Evolutionary conservation across 2,888 invertebrate species (phyloP).

Genomic region (Xestobium rufovillosum): DNA sequence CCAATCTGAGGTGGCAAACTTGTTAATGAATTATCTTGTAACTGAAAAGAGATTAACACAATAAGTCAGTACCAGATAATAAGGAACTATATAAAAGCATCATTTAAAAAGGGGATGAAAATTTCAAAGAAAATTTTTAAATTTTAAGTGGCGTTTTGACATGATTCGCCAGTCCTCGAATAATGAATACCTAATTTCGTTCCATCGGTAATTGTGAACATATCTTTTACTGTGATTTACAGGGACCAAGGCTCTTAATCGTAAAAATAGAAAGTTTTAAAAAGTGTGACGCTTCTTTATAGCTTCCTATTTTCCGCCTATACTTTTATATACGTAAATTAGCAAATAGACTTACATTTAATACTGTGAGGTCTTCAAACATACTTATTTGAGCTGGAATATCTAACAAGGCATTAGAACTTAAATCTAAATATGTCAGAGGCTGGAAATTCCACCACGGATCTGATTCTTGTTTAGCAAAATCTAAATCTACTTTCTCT

Average conservation of each 20-base stretch:
- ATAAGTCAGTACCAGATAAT: conserved; percentile 12
- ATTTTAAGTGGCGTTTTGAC: too few species aligned
- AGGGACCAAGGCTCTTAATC: too few species aligned
- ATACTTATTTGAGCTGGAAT: conserved; percentile 59
- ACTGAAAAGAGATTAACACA: conserved; percentile 44
- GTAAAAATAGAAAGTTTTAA: too few species aligned
- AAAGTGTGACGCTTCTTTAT: too few species aligned
- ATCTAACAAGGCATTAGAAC: conserved; percentile 60
- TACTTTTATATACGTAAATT: too few species aligned
- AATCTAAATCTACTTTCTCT: conserved; percentile 54
- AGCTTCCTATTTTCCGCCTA: not conserved
- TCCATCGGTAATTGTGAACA: too few species aligned
- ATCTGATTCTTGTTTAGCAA: conserved; percentile 48
- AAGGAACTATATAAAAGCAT: conserved; percentile 11
- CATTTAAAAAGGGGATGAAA: conserved; percentile 6
- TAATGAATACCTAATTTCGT: too few species aligned
- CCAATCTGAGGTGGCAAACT: conserved; percentile 68
- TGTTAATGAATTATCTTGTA: conserved; percentile 76
- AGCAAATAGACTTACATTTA: conserved; percentile 53
- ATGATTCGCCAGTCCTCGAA: too few species aligned
- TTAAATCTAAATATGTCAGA: conserved; percentile 68
- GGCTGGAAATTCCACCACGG: conserved; percentile 80
- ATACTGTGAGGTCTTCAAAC: conserved; percentile 58
- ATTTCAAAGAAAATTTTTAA: too few species aligned
- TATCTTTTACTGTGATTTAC: too few species aligned